phyloP scores from a whole-genome alignment of 2,113 vertebrate species.

The Lutjanus erythropterus region DNA sequence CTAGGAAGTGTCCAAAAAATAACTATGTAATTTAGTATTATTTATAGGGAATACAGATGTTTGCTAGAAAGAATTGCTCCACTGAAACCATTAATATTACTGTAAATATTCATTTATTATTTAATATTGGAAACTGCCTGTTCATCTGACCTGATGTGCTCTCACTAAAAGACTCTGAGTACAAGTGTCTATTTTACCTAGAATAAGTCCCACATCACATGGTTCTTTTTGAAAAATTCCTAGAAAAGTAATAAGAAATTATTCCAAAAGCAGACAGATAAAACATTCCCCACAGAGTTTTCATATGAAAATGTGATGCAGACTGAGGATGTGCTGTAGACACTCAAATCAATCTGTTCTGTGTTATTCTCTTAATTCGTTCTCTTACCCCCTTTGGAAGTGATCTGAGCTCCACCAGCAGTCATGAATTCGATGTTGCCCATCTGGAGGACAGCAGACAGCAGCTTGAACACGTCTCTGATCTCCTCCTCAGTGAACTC shows the following conservation, averaged over 20 bases:
- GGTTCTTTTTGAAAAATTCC: background rate
- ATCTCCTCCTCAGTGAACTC: constrained; percentile 92
- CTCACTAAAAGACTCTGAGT: background rate
- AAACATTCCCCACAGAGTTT: background rate
- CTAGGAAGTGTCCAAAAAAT: background rate
- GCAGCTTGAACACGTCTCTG: constrained; percentile 91
- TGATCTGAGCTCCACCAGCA: constrained; percentile 92
- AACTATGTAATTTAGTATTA: background rate
- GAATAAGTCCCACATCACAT: background rate
- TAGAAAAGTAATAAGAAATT: background rate
- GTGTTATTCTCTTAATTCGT: background rate
- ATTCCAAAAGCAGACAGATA: too few relatives aligned
- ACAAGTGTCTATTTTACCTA: background rate
- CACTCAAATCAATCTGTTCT: background rate
- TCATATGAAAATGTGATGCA: background rate
- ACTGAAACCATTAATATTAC: background rate
- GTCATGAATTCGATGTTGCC: constrained; percentile 95
- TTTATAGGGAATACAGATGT: background rate
- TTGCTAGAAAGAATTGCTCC: background rate
- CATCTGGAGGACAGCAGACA: constrained; percentile 92
- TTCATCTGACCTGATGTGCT: background rate
- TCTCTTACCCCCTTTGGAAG: constrained; percentile 89
- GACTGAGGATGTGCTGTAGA: background rate
- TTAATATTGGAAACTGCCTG: background rate
- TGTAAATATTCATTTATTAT: background rate